Base-by-base conservation (phyloP, 2,797 vertebrate species). In the Acrossocheilus fasciatus region DNA sequence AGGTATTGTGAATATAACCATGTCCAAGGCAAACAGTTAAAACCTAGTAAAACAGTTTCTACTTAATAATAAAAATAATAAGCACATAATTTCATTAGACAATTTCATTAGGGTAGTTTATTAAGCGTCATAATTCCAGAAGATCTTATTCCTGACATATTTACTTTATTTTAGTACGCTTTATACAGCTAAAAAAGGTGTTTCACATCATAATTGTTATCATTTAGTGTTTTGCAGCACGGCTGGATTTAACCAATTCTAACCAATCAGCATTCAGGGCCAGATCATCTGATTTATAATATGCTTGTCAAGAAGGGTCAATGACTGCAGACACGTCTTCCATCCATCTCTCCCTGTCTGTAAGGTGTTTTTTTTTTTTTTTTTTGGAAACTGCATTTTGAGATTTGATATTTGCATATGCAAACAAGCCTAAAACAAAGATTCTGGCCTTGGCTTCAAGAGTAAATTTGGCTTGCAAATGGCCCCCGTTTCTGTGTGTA, bases 391-490 rank as follows among this genome's bases (percentile, higher is more conserved):
- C 77, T 43, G n/a, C 8, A 45, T 69, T 81, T 81, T 81, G 43
- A 69, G 45, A 30, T 20, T 34, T 66, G 41, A 86, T 41, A 81
- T 86, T 86, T 86, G 78, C 78, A 66, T 81, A 86, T 86, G 78
- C 85, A 86, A 86, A 85, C 26, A 45, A 70, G 39, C 50, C 52
- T 57, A 85, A 85, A 79, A 81, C 68, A 86, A 86, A 74, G 57
- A 54, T 43, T 81, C 54, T 86, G 85, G 57, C 54, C 70, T 81
- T 59, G 69, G 54, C 57, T 66, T 81, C 20, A 68, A 52, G 10
- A 74, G 20, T 66, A 15, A 26, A 86, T 86, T 86, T 86, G 78
- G 78, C 69, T 86, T 86, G 85, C 85, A 86, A 86, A 86, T 86
- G 52, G 14, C 9, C 34, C 43, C 30, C 17, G 23, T 86, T 72